Conservation (phyloP, 1,140 invertebrate species). For the Brachionus sp. region DNA sequence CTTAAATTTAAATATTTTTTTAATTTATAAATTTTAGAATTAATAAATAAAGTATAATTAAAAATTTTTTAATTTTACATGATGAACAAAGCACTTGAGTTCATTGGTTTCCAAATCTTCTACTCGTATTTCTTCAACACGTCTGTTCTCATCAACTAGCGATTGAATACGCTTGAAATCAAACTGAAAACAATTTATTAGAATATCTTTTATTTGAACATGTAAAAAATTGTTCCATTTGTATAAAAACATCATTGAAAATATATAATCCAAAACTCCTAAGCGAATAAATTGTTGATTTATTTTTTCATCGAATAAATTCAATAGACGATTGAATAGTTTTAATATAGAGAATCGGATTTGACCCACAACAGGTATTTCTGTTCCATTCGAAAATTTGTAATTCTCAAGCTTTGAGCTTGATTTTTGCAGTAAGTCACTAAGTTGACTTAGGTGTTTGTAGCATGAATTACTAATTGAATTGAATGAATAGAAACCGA, state of each 20-base stretch:
- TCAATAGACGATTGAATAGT: background rate
- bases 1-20: background rate
- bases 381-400: background rate
- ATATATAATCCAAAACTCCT: background rate
- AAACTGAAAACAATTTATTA: constrained; percentile 20
- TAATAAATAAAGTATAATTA: background rate
- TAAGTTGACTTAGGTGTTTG: background rate
- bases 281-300: background rate
- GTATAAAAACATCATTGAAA: constrained; percentile 15
- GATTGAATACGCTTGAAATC: constrained; percentile 14
- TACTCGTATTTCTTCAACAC: background rate
- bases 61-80: constrained; percentile 13
- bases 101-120: constrained; percentile 12
- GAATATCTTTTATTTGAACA: constrained; percentile 6
- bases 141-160: background rate
- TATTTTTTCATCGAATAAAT: background rate
- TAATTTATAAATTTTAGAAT: background rate
- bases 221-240: constrained; percentile 46
- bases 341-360: background rate
- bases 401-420: background rate
- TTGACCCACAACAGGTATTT: background rate
- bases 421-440: background rate
- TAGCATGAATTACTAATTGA: background rate
- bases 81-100: background rate
- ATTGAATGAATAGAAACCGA: background rate